Conservation (phyloP, 2,797 vertebrate genomes). For the Linurgus olivaceus region DNA sequence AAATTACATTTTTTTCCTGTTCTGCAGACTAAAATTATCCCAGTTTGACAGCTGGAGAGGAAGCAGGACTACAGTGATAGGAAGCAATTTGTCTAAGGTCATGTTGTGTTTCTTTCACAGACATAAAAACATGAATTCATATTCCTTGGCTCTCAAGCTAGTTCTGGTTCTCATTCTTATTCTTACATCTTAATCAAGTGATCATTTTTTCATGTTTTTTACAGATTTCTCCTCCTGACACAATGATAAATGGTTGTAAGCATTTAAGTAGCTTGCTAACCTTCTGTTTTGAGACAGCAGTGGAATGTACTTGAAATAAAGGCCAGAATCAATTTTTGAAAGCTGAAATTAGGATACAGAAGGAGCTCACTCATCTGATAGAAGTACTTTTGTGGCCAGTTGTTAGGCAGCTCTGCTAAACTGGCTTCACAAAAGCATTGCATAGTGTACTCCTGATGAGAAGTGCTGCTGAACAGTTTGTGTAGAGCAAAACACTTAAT, state of each 20-base stretch:
- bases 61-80: background rate
- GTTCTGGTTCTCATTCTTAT: background rate
- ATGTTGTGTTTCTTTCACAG: background rate
- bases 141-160: background rate
- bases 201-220: background rate
- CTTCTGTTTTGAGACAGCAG: background rate
- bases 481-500: background rate
- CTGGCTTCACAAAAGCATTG: background rate
- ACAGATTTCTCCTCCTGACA: background rate
- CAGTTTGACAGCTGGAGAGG: background rate
- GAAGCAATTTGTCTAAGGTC: background rate
- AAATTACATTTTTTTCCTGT: conserved; percentile 9
- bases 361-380: background rate
- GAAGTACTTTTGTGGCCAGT: background rate
- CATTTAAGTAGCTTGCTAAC: background rate
- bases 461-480: background rate
- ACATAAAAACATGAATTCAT: background rate
- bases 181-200: background rate
- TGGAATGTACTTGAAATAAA: background rate
- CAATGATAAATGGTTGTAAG: background rate
- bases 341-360: background rate
- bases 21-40: background rate
- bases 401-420: background rate
- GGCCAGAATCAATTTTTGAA: background rate
- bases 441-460: background rate